Conservation (phyloP, 1,140 invertebrate species). For the Drosophila seguyi region DNA sequence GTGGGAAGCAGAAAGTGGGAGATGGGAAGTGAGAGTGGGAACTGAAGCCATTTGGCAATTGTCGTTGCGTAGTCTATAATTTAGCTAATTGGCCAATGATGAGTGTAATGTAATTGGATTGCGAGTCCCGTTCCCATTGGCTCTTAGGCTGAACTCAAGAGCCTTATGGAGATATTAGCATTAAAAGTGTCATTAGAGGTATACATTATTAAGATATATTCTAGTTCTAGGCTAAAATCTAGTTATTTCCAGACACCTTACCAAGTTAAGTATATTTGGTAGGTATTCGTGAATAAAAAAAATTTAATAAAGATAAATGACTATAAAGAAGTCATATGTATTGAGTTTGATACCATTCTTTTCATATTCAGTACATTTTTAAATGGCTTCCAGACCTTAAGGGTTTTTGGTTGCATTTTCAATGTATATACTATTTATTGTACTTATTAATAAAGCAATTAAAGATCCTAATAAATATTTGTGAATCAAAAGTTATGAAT, state of each 20-base stretch:
- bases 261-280: not conserved
- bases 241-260: not conserved
- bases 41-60: constrained; percentile 44
- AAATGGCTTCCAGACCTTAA: too few species aligned
- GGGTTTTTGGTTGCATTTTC: too few species aligned
- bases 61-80: constrained; percentile 62
- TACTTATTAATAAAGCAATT: too few species aligned
- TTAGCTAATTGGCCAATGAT: constrained; percentile 66
- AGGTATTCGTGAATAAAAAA: too few species aligned
- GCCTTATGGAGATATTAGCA: constrained; percentile 1
- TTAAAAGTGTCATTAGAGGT: constrained; percentile 2
- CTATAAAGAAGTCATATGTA: too few species aligned
- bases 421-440: too few species aligned
- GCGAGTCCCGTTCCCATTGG: constrained; percentile 10
- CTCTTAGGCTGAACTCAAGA: not conserved
- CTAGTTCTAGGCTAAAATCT: not conserved
- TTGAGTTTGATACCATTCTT: too few species aligned
- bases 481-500: too few species aligned
- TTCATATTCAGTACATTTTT: too few species aligned
- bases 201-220: not conserved
- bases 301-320: too few species aligned
- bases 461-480: too few species aligned
- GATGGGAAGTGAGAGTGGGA: constrained; percentile 9
- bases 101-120: constrained; percentile 46
- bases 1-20: not conserved